Conservation (phyloP, 2,888 invertebrate species). For the Trichacis sp. region DNA sequence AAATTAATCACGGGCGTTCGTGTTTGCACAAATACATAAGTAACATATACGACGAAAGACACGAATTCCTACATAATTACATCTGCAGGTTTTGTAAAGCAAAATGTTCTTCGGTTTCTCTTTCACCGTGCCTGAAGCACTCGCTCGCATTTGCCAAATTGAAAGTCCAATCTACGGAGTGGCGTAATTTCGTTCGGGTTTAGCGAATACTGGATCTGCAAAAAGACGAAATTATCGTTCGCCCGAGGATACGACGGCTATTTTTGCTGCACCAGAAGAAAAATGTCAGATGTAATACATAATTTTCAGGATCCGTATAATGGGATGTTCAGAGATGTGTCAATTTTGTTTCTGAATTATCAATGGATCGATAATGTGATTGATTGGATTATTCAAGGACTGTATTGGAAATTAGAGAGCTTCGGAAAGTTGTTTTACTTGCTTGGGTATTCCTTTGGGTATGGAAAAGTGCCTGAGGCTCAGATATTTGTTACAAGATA, state of each 20-base stretch:
- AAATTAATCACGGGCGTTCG: no score
- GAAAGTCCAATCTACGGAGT: conserved; percentile 44
- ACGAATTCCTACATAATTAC: conserved; percentile 20
- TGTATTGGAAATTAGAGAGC: no score
- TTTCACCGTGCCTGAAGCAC: conserved; percentile 36
- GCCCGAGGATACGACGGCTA: conserved; percentile 27
- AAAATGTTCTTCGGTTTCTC: conserved; percentile 35
- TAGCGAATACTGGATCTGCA: conserved; percentile 25
- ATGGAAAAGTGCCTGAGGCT: no score
- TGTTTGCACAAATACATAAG: neutral
- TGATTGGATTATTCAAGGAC: no score
- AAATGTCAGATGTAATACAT: conserved; percentile 10
- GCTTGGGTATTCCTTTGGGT: no score
- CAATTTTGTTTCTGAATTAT: no score
- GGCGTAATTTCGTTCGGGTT: conserved; percentile 41
- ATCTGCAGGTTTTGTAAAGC: conserved; percentile 29
- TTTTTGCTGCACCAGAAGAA: conserved; percentile 34
- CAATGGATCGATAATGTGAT: no score
- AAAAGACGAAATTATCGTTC: conserved; percentile 32
- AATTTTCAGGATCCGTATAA: neutral
- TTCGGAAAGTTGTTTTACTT: no score
- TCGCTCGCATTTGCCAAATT: conserved; percentile 42
- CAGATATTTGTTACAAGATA: no score
- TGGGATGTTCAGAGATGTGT: no score
- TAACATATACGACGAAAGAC: neutral